phyloP scores from a whole-genome alignment of 2,797 vertebrate species.

The Protosalanx chinensis region DNA sequence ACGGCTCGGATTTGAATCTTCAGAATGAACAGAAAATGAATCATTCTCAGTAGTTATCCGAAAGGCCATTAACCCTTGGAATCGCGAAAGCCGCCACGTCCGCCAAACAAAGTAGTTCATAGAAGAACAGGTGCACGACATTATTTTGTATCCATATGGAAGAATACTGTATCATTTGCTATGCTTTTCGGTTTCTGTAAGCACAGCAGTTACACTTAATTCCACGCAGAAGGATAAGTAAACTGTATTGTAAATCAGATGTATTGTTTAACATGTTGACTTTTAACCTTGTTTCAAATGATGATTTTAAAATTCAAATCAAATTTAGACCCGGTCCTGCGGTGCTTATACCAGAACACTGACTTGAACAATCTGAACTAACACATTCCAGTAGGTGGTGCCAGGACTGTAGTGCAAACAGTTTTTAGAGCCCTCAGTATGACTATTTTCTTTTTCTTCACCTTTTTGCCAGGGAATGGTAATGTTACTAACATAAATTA shows the following conservation, averaged over 20 bases:
- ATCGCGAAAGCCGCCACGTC: slow-evolving; percentile 38
- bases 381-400: slow-evolving; percentile 3
- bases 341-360: no score
- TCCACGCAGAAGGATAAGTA: neutral
- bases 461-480: no score
- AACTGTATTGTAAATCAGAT: neutral
- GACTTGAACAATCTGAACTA: neutral
- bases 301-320: no score
- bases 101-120: slow-evolving; percentile 69
- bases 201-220: neutral
- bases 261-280: neutral
- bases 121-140: neutral
- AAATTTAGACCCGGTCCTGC: no score
- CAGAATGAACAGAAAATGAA: neutral
- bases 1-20: neutral
- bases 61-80: neutral
- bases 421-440: no score
- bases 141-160: neutral
- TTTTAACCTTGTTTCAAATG: neutral
- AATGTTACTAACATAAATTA: no score
- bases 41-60: neutral
- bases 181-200: neutral
- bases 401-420: neutral
- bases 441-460: no score
- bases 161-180: neutral